These are phyloP conservation scores for Zoanthus sociatus DNA, from an alignment of 92 coral and sea anemone genomes.

Conservation along the genomic window DNA sequence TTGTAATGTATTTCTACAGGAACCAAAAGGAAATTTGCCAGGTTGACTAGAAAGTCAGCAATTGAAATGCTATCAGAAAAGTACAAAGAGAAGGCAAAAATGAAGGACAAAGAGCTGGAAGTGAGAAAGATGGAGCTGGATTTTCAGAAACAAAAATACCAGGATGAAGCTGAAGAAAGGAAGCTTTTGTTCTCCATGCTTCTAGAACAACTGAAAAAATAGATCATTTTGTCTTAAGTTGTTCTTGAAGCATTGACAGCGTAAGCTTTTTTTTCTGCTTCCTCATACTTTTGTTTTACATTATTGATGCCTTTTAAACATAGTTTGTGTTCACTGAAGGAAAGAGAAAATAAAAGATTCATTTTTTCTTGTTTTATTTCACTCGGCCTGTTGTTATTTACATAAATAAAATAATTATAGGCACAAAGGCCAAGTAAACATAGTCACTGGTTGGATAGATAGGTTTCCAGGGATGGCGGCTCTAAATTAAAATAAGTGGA, in stretches of 20 bases:
- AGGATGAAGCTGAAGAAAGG: constrained; percentile 66
- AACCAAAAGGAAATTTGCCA: constrained; percentile 27
- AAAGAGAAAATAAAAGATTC: constrained; percentile 55
- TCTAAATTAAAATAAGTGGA: constrained; percentile 60
- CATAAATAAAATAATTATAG: constrained; percentile 27
- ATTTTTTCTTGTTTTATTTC: constrained; percentile 59
- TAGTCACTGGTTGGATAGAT: constrained; percentile 40
- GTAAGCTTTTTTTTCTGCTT: constrained; percentile 54
- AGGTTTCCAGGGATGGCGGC: constrained; percentile 61
- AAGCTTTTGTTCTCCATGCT: constrained; percentile 54
- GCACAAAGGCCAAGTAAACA: constrained; percentile 3
- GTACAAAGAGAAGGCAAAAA: constrained; percentile 62
- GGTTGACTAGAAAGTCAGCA: constrained; percentile 51
- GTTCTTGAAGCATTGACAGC: constrained; percentile 46
- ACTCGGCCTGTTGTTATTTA: constrained; percentile 44
- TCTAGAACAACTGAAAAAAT: constrained; percentile 46
- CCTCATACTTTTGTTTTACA: constrained; percentile 54
- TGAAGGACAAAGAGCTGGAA: constrained; percentile 64
- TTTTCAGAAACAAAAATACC: constrained; percentile 52
- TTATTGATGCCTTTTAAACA: constrained; percentile 52
- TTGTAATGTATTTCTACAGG: constrained; percentile 8
- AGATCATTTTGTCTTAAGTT: constrained; percentile 45
- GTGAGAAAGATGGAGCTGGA: constrained; percentile 66
- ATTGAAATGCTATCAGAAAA: constrained; percentile 66
- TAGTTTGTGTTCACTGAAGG: constrained; percentile 48